Evolutionary conservation across 1,140 invertebrate species (phyloP), one percentile per base, ranked within the genome.

Genomic region (Drosophila mojavensis): DNA sequence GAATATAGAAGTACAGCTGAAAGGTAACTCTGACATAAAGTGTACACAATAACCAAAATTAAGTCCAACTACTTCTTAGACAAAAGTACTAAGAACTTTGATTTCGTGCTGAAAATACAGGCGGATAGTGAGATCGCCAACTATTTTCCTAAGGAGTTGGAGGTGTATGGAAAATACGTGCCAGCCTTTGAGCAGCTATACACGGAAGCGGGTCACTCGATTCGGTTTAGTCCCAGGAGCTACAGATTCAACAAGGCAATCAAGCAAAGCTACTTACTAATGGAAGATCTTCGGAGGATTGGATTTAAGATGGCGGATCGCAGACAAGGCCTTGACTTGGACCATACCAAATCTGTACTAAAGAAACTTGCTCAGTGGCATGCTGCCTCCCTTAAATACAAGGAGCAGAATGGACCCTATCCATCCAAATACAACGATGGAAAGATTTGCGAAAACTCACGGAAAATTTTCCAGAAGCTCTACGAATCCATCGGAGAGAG

Each of bases 311-410:
- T 81, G 78, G 45, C 30, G 9, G 78, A 81, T 56, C 78, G 78
- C 17, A 51, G 59, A 54, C 47, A 76, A n/a, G 94, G 94, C n/a
- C 86, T 95, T 58, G 94, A 95, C 73, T 55, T 94, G 54, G 63
- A 93, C 3, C 94, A 95, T 62, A 88, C 80, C 36, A 78, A 93
- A 61, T 41, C 93, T n/a, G 93, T 93, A 0, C 70, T 95, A 4
- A 85, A 92, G 13, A 93, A 93, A 64, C 66, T 95, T 53, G 94
- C 93, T 0, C 93, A 84, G 67, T 94, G 94, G 78, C 94, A 95
- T 75, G 94, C 94, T 0, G 84, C 93, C 6, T 94, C 94, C 0
- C 83, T 94, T 0, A 68, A 68, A 9, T 81, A 79, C 26, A 79
- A 76, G 26, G 75, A 79, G 53, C 47, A 76, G 10, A 55, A 81